Percentiles rank a stretch among this genome's conserved stretches.
Conservation (phyloP, 2,113 vertebrate species). For the Syrrhaptes paradoxus region DNA sequence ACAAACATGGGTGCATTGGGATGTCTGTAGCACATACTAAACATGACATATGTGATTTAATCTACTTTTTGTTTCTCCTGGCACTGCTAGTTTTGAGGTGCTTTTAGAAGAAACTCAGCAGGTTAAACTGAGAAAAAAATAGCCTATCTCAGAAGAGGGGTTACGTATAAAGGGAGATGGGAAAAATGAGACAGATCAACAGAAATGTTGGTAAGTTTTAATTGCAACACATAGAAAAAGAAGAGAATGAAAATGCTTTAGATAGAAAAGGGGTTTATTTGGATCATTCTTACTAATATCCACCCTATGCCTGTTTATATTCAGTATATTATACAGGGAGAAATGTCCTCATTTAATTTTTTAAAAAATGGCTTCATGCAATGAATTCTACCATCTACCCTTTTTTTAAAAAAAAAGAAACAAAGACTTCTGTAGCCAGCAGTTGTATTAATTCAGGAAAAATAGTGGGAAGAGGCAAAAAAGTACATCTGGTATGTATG, state of each 20-base stretch:
- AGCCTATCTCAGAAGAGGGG: neutral
- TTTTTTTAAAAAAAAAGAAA: no score
- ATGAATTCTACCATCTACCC: neutral
- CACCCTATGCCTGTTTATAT: neutral
- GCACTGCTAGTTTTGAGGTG: neutral
- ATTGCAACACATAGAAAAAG: neutral
- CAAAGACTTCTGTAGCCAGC: neutral
- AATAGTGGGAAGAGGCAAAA: neutral
- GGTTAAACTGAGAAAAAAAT: neutral
- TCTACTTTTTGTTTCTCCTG: neutral
- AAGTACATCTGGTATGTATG: neutral
- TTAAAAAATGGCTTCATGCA: neutral
- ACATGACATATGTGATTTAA: neutral
- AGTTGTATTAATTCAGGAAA: neutral
- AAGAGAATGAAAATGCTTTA: neutral
- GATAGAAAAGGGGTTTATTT: neutral
- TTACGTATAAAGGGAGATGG: neutral
- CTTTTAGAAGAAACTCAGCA: neutral
- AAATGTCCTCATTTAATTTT: neutral
- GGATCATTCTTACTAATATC: neutral
- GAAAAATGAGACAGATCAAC: neutral
- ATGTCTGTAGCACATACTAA: neutral
- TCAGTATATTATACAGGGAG: neutral
- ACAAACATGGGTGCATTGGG: neutral
- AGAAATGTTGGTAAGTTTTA: neutral